Base-by-base conservation (phyloP, 1,140 invertebrate species). In the Panonychus citri region DNA sequence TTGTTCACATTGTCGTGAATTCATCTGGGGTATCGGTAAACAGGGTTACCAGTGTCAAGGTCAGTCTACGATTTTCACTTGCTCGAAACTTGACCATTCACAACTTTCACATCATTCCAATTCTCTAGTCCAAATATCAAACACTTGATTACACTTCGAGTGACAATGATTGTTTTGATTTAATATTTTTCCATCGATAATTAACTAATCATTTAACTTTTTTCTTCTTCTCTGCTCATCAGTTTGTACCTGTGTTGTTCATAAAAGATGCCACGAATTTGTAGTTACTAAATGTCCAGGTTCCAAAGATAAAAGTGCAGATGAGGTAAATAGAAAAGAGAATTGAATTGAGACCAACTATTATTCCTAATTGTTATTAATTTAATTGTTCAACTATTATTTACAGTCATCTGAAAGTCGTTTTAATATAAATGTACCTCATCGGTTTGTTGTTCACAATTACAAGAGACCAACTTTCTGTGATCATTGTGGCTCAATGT, bases 351-450 rank as follows among this genome's bases (percentile, higher is more conserved):
- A 57, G 54, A 37, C 26, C 49, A 27, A 25, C 42, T 42, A 43
- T 21, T 24, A n/a, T 52, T 51, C 27, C 10, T 26, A 25, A 7
- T 4, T 8, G 3, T n/a, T 51, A 21, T 27, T 17, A 5, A 1
- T 27, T 51, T 24, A 26, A 12, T 15, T 51, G 3, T 24, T 12
- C 15, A 40, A n/a, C 39, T 17, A n/a, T 46, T 24, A n/a, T n/a
- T 46, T 46, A 27, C 74, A 64, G 81, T 79, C 12, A 12, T 5
- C 12, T 12, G 30, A 34, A 50, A 79, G 83, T 68, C 76, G 94
- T 43, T 99, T 99, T 74, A 95, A 83, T 70, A 93, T 99, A 60
- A 96, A 99, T 72, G 78, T 99, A 59, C 94, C 94, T 54, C 95
- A 99, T 76, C 80, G 88, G 25, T 79, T 80, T 68, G 69, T 69